phyloP scores from a whole-genome alignment of 2,888 invertebrate genomes.

The Pilophorus perplexus region DNA sequence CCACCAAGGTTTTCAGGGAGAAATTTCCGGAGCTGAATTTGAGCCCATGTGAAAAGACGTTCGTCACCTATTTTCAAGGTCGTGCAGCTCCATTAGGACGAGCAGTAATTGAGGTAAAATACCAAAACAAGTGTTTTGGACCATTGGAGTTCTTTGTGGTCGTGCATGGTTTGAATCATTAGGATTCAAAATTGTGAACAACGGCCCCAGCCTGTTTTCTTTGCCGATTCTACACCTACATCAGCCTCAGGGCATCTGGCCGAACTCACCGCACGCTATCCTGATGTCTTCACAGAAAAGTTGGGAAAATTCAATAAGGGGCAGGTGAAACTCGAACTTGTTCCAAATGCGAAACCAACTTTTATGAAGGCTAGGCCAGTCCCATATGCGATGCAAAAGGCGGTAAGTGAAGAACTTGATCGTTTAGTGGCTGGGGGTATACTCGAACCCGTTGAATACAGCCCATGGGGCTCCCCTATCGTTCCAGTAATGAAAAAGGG shows the following conservation, averaged over 20 bases:
- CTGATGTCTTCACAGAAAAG: slow-evolving; percentile 10
- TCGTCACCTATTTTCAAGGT: slow-evolving; percentile 1
- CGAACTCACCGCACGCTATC: background rate
- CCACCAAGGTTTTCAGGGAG: background rate
- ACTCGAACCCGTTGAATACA: slow-evolving; percentile 18
- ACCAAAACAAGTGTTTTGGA: slow-evolving; percentile 9
- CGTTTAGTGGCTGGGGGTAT: slow-evolving; percentile 3
- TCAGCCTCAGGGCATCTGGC: no score
- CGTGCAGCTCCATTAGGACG: background rate
- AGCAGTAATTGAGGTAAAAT: background rate
- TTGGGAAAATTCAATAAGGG: slow-evolving; percentile 23
- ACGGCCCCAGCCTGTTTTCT: background rate
- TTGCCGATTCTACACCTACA: background rate
- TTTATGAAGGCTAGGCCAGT: slow-evolving; percentile 24
- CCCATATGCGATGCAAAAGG: slow-evolving; percentile 15
- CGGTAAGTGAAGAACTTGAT: slow-evolving; percentile 20
- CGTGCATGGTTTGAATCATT: background rate
- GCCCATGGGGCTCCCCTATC: slow-evolving; percentile 26
- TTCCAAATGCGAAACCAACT: slow-evolving; percentile 17
- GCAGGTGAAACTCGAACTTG: slow-evolving; percentile 9
- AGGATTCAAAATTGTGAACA: background rate
- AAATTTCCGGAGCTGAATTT: background rate
- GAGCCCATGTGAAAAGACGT: background rate
- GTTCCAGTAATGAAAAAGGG: slow-evolving; percentile 14
- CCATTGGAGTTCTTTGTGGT: background rate